Evolutionary conservation across 2,888 invertebrate species (phyloP).

Genomic region (Physocephala rufipes): DNA sequence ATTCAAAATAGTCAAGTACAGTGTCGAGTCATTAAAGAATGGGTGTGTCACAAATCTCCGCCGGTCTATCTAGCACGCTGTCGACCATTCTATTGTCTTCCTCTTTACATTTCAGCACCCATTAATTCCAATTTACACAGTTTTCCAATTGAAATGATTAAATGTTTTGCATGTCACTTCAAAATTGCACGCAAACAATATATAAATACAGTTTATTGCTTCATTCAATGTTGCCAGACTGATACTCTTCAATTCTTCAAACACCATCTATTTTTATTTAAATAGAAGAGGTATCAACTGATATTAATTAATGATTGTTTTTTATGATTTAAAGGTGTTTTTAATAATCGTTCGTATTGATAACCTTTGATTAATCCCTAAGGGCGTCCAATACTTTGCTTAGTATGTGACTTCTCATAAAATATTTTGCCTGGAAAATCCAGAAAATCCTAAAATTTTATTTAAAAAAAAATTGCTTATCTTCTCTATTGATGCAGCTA

Average conservation of each 20-base stretch:
- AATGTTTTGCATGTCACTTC: constrained; percentile 63
- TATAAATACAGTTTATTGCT: constrained; percentile 35
- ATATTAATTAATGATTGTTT: too few relatives aligned
- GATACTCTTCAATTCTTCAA: constrained; percentile 43
- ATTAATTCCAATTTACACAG: constrained; percentile 56
- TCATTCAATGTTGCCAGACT: constrained; percentile 53
- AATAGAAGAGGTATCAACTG: too few relatives aligned
- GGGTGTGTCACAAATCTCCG: background rate
- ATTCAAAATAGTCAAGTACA: background rate
- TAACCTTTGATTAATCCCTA: too few relatives aligned
- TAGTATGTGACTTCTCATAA: too few relatives aligned
- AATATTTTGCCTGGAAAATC: too few relatives aligned
- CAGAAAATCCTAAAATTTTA: too few relatives aligned
- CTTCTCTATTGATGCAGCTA: background rate
- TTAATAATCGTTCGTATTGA: too few relatives aligned
- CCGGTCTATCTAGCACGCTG: background rate
- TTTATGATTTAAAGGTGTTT: too few relatives aligned
- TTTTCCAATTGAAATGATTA: constrained; percentile 64
- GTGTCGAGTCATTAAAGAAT: background rate
- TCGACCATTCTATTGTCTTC: background rate
- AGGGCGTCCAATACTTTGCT: too few relatives aligned
- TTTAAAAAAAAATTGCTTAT: too few relatives aligned
- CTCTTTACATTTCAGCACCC: constrained; percentile 10
- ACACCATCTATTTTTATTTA: background rate
- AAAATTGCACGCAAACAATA: constrained; percentile 61